Evolutionary conservation across 2,797 vertebrate genomes (phyloP).

Genomic region (Varecia variegata): DNA sequence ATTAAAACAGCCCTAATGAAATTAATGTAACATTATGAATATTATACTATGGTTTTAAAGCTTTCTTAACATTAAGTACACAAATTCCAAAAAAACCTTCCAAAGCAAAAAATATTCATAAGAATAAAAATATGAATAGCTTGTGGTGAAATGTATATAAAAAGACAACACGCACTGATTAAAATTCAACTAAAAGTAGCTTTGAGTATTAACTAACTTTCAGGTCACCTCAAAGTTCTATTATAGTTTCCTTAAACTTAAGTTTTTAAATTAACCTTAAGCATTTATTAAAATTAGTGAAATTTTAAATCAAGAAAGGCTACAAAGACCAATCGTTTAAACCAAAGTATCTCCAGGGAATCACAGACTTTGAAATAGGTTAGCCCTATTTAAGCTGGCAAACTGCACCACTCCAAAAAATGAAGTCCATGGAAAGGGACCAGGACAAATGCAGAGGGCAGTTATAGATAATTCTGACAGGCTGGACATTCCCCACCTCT

Average conservation of each 20-base stretch:
- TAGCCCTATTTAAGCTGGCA: background rate
- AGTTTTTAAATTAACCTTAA: conserved; percentile 10
- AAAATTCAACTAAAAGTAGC: background rate
- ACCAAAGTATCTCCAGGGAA: background rate
- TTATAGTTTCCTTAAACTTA: background rate
- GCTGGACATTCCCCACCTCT: background rate
- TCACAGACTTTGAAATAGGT: background rate
- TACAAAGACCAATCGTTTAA: background rate
- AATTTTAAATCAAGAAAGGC: background rate
- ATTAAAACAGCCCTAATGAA: background rate
- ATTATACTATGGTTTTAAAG: background rate
- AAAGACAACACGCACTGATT: background rate
- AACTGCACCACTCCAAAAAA: background rate
- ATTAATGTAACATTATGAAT: background rate
- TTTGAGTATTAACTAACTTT: background rate
- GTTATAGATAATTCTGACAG: background rate
- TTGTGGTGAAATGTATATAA: background rate
- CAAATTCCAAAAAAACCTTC: background rate
- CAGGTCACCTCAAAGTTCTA: background rate
- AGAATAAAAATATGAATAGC: background rate
- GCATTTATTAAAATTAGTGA: background rate
- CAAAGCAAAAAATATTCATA: background rate
- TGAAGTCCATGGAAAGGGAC: background rate
- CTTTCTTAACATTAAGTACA: background rate
- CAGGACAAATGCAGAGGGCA: no score